Evolutionary conservation across 2,888 invertebrate genomes (phyloP), one percentile per base, ranked within the genome.

Genomic region (Apeira syringaria): DNA sequence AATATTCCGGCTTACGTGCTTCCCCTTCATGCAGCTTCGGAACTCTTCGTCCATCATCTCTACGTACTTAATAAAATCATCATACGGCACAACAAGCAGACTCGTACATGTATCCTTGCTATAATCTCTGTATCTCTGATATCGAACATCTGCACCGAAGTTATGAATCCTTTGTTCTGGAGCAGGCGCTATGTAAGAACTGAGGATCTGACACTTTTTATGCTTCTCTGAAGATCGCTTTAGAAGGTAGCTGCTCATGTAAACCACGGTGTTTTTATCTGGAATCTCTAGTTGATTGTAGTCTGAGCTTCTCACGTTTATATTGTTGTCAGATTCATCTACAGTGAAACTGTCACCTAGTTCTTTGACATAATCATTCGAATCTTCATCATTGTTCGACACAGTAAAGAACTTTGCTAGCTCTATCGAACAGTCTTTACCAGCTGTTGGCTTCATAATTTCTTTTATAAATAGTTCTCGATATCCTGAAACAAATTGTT

Each of bases 1-100:
- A 13, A 47, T 26, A 5, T 35, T 31, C 13, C 13, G 35, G 2
- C 42, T 35, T n/a, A 40, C 25, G 15, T 39, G 25, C 5, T 43
- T 39, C 13, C 26, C 38, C 17, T 41, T 43, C 3, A 55, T 46
- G 6, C 36, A 34, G 1, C 30, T 46, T 10, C 49, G 37, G 26
- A 52, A 52, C n/a, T 44, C 43, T 3, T 30, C 43, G n/a, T 55
- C 55, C 41, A 55, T 35, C 17, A 34, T 38, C 36, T 52, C 50
- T 5, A 55, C 55, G 20, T 48, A 52, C 20, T 27, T 44, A 30
- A 52, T 44, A n/a, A 55, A 44, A n/a, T 48, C 50, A 20, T 52
- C 50, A 7, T 50, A 46, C n/a, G 55, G 55, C 7, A 50, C 33
- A 2, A 50, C 48, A 6, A 55, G 28, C 12, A 48, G 30, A 5